phyloP scores from a whole-genome alignment of 2,888 invertebrate genomes.

The Neoitamus cyanurus region DNA sequence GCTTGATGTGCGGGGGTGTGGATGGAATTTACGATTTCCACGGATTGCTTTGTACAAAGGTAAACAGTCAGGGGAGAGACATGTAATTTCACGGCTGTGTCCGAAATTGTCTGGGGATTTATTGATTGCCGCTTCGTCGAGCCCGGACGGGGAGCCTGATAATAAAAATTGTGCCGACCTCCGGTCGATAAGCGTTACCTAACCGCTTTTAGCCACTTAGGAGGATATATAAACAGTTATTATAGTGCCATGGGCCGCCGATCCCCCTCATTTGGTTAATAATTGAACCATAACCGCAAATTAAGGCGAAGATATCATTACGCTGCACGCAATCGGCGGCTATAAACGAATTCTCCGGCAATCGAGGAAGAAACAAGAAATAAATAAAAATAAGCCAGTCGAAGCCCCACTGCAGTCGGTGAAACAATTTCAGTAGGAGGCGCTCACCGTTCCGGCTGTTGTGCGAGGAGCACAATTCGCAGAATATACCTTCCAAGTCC shows the following conservation, averaged over 20 bases:
- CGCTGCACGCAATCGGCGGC: not conserved
- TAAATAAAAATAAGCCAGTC: not conserved
- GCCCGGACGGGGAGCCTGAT: not conserved
- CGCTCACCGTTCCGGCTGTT: not conserved
- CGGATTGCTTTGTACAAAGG: not conserved
- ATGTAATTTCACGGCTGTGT: not conserved
- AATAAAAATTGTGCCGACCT: not conserved
- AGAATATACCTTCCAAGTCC: not conserved
- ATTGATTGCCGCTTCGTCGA: not conserved
- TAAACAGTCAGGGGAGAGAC: not conserved
- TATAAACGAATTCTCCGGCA: not conserved
- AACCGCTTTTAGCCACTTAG: not conserved
- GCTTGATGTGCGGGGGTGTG: not conserved
- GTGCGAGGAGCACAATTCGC: not conserved
- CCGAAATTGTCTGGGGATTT: not conserved
- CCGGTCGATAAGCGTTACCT: not conserved
- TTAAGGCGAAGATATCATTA: slow-evolving; percentile 7
- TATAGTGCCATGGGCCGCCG: not conserved
- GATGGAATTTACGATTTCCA: not conserved
- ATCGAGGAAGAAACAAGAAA: not conserved
- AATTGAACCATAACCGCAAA: slow-evolving; percentile 13
- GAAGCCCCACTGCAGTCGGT: not conserved
- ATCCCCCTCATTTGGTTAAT: slow-evolving; percentile 7
- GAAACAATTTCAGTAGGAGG: not conserved
- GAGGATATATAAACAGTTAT: not conserved